Evolutionary conservation across 2,113 vertebrate species (phyloP), one percentile per base, ranked within the genome.

Genomic region (Lasiurus cinereus): DNA sequence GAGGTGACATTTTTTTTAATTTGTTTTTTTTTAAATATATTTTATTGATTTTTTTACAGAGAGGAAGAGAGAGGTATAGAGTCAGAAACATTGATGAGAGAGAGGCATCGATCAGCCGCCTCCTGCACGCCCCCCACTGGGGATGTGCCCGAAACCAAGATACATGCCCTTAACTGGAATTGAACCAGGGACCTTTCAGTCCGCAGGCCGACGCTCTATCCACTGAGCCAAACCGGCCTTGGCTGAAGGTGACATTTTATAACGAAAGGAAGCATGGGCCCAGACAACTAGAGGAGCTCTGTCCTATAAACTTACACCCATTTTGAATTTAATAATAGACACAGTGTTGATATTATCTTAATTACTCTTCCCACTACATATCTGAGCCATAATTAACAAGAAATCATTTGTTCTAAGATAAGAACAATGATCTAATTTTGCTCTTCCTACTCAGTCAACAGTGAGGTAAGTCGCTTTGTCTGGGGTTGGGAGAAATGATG

Each of bases 371-470:
- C 27, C 39, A 46, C 27, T 9, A 74, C 72, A 1, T 64, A 48
- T 83, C 24, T 87, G 54, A 96, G 22, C 27, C 0, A 59, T 89
- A 76, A 85, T 54, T 56, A 79, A 83, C 4, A 84, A 82, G 62
- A 90, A 90, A 90, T 18, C 29, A 29, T 72, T 67, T 94, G 52
- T 56, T 73, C 22, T 76, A 72, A 79, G 80, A 50, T 31, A 74
- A 83, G 15, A 10, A 46, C 76, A 66, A 22, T 24, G 9, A 48
- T 31, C 21, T 29, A 22, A 46, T 84, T 78, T 92, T 83, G 62
- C 54, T 84, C 39, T 59, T 90, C 84, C 33, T 69, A 24, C 54
- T 46, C 6, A 48, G 31, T 79, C n/a, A 67, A 31, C 19, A 33
- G 21, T 94, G 70, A 95, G 22, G 29, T 83, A 11, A 88, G 77